Conservation (phyloP, 64 coral and sea anemone genomes). For the Actinia equina region DNA sequence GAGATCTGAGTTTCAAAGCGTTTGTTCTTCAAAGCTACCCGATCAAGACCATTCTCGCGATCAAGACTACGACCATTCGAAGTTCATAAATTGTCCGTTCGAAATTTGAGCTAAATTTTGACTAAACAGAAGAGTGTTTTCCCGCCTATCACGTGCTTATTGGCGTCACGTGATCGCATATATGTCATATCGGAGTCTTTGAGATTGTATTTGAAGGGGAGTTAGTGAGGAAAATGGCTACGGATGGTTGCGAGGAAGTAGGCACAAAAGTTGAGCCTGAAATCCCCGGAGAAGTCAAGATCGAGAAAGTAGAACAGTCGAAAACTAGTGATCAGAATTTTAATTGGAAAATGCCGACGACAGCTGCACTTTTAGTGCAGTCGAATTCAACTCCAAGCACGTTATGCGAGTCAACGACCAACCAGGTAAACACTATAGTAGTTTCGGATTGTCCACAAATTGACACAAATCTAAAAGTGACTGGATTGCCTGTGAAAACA, state of each 20-base stretch:
- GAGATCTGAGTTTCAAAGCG: constrained; percentile 25
- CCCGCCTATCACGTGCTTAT: constrained; percentile 62
- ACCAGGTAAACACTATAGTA: constrained; percentile 65
- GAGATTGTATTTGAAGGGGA: constrained; percentile 63
- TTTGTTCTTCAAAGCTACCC: neutral
- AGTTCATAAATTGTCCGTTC: constrained; percentile 48
- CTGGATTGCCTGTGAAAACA: constrained; percentile 85
- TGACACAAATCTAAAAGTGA: constrained; percentile 71
- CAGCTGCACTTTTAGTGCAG: constrained; percentile 53
- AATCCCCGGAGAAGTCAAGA: constrained; percentile 92
- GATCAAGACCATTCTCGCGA: constrained; percentile 13
- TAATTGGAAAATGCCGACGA: constrained; percentile 87
- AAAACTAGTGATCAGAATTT: constrained; percentile 93
- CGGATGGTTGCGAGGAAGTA: constrained; percentile 66
- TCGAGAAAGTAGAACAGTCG: constrained; percentile 89
- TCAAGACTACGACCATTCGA: neutral
- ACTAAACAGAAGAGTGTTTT: constrained; percentile 46
- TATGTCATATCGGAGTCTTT: constrained; percentile 83
- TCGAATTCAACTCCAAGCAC: constrained; percentile 61
- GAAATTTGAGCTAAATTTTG: constrained; percentile 42
- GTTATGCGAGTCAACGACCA: constrained; percentile 75
- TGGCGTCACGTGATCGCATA: constrained; percentile 81
- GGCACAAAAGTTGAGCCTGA: constrained; percentile 73
- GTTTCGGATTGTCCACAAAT: constrained; percentile 82
- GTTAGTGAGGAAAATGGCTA: constrained; percentile 84